Base-by-base conservation (phyloP, 2,113 vertebrate genomes). In the Zeus faber region DNA sequence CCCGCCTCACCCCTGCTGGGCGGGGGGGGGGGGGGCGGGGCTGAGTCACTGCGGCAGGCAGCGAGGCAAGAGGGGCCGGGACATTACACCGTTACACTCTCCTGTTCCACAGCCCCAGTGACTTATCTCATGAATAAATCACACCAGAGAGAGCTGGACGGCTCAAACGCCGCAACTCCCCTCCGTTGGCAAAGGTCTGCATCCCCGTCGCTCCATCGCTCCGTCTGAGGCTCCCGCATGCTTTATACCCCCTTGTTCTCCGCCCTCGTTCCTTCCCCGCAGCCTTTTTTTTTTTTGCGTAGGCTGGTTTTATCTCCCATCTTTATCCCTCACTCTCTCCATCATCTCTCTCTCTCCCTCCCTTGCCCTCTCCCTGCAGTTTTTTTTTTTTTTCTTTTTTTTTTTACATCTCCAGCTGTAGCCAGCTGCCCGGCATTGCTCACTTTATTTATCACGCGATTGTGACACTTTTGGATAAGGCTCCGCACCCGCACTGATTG, bases 61-160 rank as follows among this genome's bases (percentile, higher is more conserved):
- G 73, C 68, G 73, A 71, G 68, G 68, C 77, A 53, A 72, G 58
- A 26, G 66, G 70, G 74, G 41, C 10, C 7, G 14, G 62, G 83
- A 83, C 79, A 76, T 80, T 80, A 83, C 75, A 83, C 73, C 63
- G 70, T 77, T 65, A 76, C 60, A 64, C 69, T 83, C 79, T 84
- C 85, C 79, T 86, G 70, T 68, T 80, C 80, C 78, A 72, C 73
- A 76, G 76, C 71, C 56, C 67, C 20, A 53, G 76, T 80, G 74
- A 81, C 80, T 84, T 82, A 78, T 81, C 77, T 80, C 74, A 77
- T 86, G 70, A 84, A 86, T 86, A 86, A 85, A 88, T 85, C 79
- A 77, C 70, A 45, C 50, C 26, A 59, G 62, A 69, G 45, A 78
- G 74, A 70, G 80, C 70, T 33, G 40, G 54, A 70, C 72, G 37